Base-by-base conservation (phyloP, 1,140 invertebrate genomes). In the Macrobrachium nipponense region DNA sequence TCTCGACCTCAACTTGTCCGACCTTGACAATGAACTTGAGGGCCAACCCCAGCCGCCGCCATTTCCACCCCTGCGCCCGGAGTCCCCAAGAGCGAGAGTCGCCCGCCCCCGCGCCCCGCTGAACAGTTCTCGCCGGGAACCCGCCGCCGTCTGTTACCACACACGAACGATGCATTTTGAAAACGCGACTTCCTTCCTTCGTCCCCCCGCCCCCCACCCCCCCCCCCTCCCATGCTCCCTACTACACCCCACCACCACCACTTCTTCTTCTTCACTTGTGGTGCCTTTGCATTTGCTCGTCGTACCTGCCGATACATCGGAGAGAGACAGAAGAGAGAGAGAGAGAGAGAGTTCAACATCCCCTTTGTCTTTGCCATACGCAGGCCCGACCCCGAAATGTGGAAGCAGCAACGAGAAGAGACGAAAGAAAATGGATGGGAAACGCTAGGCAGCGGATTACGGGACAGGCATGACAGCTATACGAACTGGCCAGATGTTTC, bases 111-210 rank as follows among this genome's bases (percentile, higher is more conserved):
- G 78, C 23, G 78, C 27, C 43, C 61, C 20, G 18, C 61, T 61
- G 23, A 73, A 23, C 68, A 60, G 80, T 73, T 82, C 64, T 73
- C 27, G 80, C 51, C 68, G 80, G 59, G 80, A 36, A n/a, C n/a
- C n/a, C n/a, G n/a, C 80, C 80, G 80, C 80, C 80, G 80, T 82
- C 80, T 82, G 80, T 82, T 82, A 82, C 80, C 80, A 82, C 80
- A 82, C 66, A 72, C 66, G 80, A 82, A 36, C 80, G 80, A 82
- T 82, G 51, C 80, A 70, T 82, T 82, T 36, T 82, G 80, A 72
- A 51, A 27, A 82, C 66, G 66, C 27, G n/a, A 62, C 66, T 44
- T 66, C 59, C 79, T 70, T 81, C 62, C 79, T 80, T 17, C 61
- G n/a, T 80, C 64, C 79, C 43, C 64, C 64, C 20, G 10, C 79